phyloP scores from a whole-genome alignment of 2,888 invertebrate genomes.

The Drosophila siamana region DNA sequence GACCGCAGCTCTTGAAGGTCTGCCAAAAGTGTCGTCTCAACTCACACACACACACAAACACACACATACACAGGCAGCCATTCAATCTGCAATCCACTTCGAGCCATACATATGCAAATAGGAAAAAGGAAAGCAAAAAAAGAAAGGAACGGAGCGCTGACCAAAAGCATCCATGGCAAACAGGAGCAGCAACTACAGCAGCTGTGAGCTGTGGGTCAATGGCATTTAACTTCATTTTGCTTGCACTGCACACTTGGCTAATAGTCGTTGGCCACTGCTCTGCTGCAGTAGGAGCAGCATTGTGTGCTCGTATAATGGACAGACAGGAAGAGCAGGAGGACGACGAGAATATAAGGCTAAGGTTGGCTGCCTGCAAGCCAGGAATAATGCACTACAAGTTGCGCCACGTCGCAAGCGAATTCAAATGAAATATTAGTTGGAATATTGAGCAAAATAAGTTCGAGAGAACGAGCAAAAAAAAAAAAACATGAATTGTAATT shows the following conservation, averaged over 20 bases:
- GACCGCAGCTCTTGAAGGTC: slow-evolving; percentile 12
- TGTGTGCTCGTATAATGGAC: slow-evolving; percentile 51
- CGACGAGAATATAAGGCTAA: neutral
- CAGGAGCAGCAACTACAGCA: slow-evolving; percentile 7
- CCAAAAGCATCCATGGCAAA: slow-evolving; percentile 25
- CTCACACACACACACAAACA: slow-evolving; percentile 13
- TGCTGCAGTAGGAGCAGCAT: neutral
- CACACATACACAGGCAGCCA: slow-evolving; percentile 8
- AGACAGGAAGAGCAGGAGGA: neutral
- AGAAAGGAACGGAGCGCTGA: slow-evolving; percentile 8
- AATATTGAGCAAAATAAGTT: neutral
- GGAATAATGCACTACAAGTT: neutral
- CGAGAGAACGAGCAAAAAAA: no score
- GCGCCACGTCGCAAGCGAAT: neutral
- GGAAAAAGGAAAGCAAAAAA: neutral
- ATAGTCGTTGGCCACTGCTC: slow-evolving; percentile 20
- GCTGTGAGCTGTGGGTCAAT: slow-evolving; percentile 41
- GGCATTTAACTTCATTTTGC: slow-evolving; percentile 53
- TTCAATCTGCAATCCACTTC: slow-evolving; percentile 2
- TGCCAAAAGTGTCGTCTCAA: slow-evolving; percentile 28
- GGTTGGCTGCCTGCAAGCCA: no score
- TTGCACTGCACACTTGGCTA: slow-evolving; percentile 26
- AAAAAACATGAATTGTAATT: neutral
- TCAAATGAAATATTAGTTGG: neutral
- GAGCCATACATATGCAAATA: slow-evolving; percentile 45